These are phyloP conservation scores for Leptonema lineaticorne DNA, from an alignment of 1,140 invertebrate species.

Conservation along the genomic window DNA sequence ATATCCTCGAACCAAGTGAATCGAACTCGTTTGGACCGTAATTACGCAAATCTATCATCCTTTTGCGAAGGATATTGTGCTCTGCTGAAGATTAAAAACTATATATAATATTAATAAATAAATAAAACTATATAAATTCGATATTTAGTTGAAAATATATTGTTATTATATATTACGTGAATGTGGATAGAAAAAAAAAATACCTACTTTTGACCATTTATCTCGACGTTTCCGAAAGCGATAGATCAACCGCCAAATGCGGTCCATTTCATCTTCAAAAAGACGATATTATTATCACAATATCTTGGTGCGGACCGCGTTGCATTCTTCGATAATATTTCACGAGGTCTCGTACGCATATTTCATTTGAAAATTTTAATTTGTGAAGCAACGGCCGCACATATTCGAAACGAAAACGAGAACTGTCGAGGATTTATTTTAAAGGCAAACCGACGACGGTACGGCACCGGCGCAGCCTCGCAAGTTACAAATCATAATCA, in stretches of 20 bases:
- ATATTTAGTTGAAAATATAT: background rate
- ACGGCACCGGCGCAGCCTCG: too few species aligned
- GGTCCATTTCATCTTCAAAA: constrained; percentile 33
- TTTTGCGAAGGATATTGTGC: background rate
- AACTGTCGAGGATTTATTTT: too few species aligned
- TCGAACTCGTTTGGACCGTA: background rate
- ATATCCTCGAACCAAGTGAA: background rate
- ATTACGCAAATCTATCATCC: background rate
- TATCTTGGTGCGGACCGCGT: background rate
- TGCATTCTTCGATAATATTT: too few species aligned
- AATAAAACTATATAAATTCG: too few species aligned
- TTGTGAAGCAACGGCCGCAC: too few species aligned
- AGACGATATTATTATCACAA: constrained; percentile 34
- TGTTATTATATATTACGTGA: background rate
- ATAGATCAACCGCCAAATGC: constrained; percentile 29
- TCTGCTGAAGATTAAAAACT: too few species aligned
- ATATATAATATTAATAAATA: too few species aligned
- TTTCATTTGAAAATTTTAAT: too few species aligned
- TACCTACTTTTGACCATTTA: constrained; percentile 17
- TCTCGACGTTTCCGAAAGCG: constrained; percentile 1
- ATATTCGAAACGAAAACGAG: too few species aligned
- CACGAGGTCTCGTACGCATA: too few species aligned
- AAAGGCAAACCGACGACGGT: too few species aligned
- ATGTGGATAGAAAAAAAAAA: too few species aligned
- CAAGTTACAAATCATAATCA: constrained; percentile 33